These are phyloP conservation scores for Florisuga fusca DNA, from an alignment of 2,797 vertebrate species.

Conservation along the genomic window DNA sequence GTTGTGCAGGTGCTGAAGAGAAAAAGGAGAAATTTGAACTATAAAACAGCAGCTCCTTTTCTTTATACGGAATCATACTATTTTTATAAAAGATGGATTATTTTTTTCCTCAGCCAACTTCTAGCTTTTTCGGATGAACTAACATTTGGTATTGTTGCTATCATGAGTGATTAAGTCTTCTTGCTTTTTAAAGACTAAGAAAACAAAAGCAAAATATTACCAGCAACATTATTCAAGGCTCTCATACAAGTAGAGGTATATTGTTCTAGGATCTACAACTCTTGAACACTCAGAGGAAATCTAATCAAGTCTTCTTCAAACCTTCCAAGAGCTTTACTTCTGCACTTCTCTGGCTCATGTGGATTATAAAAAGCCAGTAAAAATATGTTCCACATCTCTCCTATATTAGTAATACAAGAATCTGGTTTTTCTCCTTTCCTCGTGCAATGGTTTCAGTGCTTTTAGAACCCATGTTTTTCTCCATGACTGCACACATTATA, in stretches of 20 bases:
- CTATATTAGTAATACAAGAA: background rate
- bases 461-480: background rate
- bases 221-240: background rate
- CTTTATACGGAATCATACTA: background rate
- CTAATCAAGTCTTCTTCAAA: background rate
- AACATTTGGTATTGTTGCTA: no score
- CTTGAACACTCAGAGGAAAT: background rate
- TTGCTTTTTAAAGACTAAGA: background rate
- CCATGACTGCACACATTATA: background rate
- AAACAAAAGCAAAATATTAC: background rate
- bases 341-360: rapidly evolving
- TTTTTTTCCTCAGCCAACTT: background rate
- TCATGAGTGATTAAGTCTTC: background rate
- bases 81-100: background rate
- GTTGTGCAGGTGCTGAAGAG: background rate
- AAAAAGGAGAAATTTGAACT: background rate
- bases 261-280: background rate
- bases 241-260: rapidly evolving
- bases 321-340: background rate
- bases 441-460: background rate
- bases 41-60: background rate
- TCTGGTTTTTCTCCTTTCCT: background rate
- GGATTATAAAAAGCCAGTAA: background rate
- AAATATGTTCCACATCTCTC: background rate
- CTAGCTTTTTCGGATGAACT: background rate